A percentile compares a stretch with the other conserved stretches of the same genome.
Evolutionary conservation across 2,113 vertebrate species (phyloP).

Genomic region (Semnornis frantzii): DNA sequence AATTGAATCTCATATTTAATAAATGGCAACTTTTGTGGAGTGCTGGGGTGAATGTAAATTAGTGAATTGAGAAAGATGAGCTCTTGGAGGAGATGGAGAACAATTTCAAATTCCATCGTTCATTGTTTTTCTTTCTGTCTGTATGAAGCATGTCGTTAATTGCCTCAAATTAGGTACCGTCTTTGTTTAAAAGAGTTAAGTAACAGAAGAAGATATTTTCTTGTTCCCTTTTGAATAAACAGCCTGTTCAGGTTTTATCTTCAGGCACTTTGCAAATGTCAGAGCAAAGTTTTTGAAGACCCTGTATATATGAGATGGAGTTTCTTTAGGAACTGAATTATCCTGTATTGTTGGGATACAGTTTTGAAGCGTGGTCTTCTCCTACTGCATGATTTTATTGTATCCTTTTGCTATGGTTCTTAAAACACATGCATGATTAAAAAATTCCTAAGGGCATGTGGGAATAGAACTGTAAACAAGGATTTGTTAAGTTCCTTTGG

Average conservation of each 20-base stretch:
- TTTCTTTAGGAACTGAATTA: neutral
- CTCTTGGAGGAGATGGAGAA: conserved; percentile 1
- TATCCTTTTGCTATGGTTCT: neutral
- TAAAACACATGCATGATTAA: neutral
- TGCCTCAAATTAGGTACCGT: conserved; percentile 45
- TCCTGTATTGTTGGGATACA: neutral
- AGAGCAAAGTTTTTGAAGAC: neutral
- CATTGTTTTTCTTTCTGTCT: conserved; percentile 6
- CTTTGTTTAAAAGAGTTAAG: conserved; percentile 49
- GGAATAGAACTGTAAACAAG: neutral
- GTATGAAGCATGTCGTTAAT: neutral
- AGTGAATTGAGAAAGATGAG: conserved; percentile 17
- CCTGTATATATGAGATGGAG: neutral
- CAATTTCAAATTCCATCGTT: conserved; percentile 34
- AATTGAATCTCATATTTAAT: conserved; percentile 41
- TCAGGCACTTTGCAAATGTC: conserved; percentile 22
- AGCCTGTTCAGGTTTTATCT: conserved; percentile 13
- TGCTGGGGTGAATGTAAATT: conserved; percentile 14
- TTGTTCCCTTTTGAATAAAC: conserved; percentile 25
- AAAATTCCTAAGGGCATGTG: neutral
- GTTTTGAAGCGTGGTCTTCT: neutral
- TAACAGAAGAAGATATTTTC: conserved; percentile 32
- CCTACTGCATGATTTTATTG: neutral
- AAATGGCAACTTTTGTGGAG: conserved; percentile 24
- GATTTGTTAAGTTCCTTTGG: neutral